These are phyloP conservation scores for Ips typographus DNA, from an alignment of 1,140 invertebrate species.

Conservation along the genomic window DNA sequence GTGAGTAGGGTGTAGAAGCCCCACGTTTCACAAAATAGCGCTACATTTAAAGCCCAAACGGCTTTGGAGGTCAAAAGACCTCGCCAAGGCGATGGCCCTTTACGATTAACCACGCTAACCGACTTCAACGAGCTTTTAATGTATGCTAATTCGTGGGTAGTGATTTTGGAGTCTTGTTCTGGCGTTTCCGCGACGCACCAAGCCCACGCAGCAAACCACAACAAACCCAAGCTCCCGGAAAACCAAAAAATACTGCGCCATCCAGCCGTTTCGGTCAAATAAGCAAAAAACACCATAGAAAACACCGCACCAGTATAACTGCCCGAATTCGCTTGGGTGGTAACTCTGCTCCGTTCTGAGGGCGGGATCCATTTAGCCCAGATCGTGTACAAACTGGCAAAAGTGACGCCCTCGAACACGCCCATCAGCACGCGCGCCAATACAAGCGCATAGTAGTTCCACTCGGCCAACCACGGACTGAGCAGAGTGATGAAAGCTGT, in stretches of 20 bases:
- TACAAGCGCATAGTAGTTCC: slow-evolving; percentile 70
- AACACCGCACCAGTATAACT: slow-evolving; percentile 25
- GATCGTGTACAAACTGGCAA: slow-evolving; percentile 20
- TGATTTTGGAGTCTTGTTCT: slow-evolving; percentile 11
- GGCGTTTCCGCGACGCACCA: slow-evolving; percentile 10
- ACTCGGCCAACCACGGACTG: slow-evolving; percentile 74
- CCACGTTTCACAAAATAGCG: slow-evolving; percentile 27
- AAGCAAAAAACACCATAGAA: slow-evolving; percentile 29
- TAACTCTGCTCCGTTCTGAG: slow-evolving; percentile 18
- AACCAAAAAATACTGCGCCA: slow-evolving; percentile 33
- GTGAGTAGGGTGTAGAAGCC: slow-evolving; percentile 24
- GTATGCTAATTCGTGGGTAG: slow-evolving; percentile 14
- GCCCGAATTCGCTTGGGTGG: slow-evolving; percentile 18
- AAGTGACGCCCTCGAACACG: slow-evolving; percentile 65
- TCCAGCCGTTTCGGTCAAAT: slow-evolving; percentile 17
- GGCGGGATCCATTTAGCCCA: slow-evolving; percentile 35
- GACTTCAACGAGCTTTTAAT: slow-evolving; percentile 24
- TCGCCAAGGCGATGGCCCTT: slow-evolving; percentile 11
- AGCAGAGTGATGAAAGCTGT: slow-evolving; percentile 82
- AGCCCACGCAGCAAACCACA: slow-evolving; percentile 19
- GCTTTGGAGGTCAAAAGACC: slow-evolving; percentile 14
- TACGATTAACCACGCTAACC: background rate
- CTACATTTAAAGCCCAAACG: slow-evolving; percentile 22
- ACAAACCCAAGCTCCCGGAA: slow-evolving; percentile 23
- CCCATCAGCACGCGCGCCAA: slow-evolving; percentile 84